Evolutionary conservation across 1,140 invertebrate species (phyloP), one percentile per base, ranked within the genome.

Genomic region (Rhagoletis zephyria): DNA sequence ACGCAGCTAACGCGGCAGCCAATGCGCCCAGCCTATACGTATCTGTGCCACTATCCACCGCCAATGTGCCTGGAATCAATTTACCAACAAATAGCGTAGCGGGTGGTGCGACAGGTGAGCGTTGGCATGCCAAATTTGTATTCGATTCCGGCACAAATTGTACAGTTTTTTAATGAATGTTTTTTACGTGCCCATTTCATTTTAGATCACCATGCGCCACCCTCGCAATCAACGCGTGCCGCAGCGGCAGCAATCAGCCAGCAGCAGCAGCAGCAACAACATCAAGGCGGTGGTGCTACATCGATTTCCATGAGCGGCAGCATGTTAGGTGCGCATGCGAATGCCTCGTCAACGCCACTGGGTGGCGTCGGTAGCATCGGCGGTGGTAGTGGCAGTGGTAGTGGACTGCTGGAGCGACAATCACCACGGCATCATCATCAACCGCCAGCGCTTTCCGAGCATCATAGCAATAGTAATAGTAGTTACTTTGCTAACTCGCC

Each of bases 51-150:
- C 87, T 93, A 65, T 93, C 92, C 63, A 92, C 91, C 40, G 91
- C 92, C 59, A 92, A 92, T 90, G 92, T 93, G 93, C 92, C 92
- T 93, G 92, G 92, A 88, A 89, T 93, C 48, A 93, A 90, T 89
- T 87, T 93, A 88, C 92, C 92, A 85, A 88, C 91, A 86, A 61
- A 6, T 60, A 56, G 60, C 60, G 67, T 85, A 40, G 51, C 56
- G 12, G 63, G 45, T 30, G 85, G 67, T 16, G 85, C 64, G 4
- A 77, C 61, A 88, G 74, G 86, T 85, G 60, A 87, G 60, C 16
- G 81, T 67, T 60, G 65, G 56, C 7, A 63, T 65, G 63, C 42
- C 7, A 64, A 56, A 19, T 30, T 42, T 42, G 45, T 59, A 40
- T 56, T 40, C 16, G n/a, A 60, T 87, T 86, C 3, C 48, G 40